A percentile compares a stretch with the other conserved stretches of the same genome.
Conservation (phyloP, 2,797 vertebrate genomes). For the Gallirallus australis region DNA sequence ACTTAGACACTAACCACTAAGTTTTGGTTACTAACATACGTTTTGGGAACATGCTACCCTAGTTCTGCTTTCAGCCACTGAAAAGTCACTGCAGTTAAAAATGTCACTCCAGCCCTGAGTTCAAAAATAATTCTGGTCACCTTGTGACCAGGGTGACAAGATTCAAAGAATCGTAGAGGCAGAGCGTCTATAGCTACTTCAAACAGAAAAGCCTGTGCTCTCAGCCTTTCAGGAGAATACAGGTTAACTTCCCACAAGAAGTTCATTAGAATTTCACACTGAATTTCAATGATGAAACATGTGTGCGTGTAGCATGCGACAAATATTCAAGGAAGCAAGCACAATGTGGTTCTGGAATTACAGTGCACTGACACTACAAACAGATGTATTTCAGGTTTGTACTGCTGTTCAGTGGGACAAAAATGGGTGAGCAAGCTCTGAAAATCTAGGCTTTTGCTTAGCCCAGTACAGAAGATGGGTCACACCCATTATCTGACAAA, state of each 20-base stretch:
- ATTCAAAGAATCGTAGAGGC: not conserved
- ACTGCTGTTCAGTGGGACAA: not conserved
- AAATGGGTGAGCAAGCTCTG: not conserved
- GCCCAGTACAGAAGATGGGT: not conserved
- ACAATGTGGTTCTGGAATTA: not conserved
- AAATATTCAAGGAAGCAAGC: not conserved
- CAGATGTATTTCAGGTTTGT: not conserved
- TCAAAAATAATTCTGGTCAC: not conserved
- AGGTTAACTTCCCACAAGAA: not conserved
- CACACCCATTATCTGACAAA: not conserved
- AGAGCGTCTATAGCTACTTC: not conserved
- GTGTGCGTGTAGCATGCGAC: not conserved
- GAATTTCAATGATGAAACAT: not conserved
- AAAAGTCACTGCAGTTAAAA: not conserved
- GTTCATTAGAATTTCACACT: not conserved
- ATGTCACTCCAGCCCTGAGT: not conserved
- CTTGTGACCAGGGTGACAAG: not conserved
- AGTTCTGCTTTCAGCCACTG: not conserved
- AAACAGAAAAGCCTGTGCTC: not conserved
- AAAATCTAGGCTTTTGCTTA: not conserved
- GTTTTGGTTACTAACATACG: not conserved
- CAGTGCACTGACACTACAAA: not conserved
- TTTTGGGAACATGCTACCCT: not conserved
- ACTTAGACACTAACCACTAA: not conserved
- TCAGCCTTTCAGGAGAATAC: not conserved